These are phyloP conservation scores for Melinopterus prodromus DNA, from an alignment of 2,888 invertebrate species.

Conservation along the genomic window DNA sequence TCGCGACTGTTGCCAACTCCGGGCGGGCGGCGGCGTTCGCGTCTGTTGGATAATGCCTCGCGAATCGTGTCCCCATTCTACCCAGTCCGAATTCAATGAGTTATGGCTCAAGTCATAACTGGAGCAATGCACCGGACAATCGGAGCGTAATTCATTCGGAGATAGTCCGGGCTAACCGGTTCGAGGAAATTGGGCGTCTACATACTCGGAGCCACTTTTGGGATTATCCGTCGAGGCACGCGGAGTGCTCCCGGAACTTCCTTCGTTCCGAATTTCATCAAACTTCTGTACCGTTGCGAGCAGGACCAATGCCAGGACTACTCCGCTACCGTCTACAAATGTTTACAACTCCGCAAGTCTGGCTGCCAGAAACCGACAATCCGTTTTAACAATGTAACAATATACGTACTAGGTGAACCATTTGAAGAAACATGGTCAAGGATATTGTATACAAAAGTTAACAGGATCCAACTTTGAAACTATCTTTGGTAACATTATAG, in stretches of 20 bases:
- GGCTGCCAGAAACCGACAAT: background rate
- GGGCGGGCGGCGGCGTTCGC: background rate
- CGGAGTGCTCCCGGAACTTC: background rate
- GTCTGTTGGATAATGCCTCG: background rate
- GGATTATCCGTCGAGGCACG: background rate
- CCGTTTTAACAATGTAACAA: background rate
- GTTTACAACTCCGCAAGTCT: background rate
- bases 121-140: conserved; percentile 25
- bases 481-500: too few relatives aligned
- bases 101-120: conserved; percentile 20
- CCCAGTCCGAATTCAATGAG: conserved; percentile 7
- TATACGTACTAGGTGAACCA: background rate
- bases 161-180: background rate
- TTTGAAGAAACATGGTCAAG: too few relatives aligned
- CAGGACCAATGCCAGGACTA: background rate
- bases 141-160: conserved; percentile 17
- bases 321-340: background rate
- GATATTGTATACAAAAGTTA: too few relatives aligned
- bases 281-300: background rate
- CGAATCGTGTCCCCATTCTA: background rate
- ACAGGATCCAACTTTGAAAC: too few relatives aligned
- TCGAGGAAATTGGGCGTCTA: background rate
- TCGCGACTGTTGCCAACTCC: background rate
- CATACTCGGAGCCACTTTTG: background rate
- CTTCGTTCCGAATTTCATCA: background rate